These are phyloP conservation scores for Parauchenoglanis ngamensis DNA, from an alignment of 2,797 vertebrate genomes.

Conservation along the genomic window DNA sequence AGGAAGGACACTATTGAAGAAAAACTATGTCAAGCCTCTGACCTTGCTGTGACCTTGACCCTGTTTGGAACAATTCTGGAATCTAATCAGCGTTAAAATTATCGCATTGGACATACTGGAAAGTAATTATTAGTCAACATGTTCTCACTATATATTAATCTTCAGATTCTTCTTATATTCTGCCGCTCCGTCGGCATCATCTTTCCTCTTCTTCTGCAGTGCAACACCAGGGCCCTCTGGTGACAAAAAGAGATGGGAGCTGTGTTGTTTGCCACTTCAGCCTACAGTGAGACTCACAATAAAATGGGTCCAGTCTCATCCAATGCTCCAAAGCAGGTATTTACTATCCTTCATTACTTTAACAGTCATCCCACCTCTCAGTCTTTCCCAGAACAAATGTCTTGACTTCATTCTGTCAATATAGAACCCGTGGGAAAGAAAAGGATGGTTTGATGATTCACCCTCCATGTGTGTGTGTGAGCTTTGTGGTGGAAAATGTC, in stretches of 20 bases:
- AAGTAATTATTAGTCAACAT: background rate
- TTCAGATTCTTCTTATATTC: background rate
- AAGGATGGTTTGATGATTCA: constrained; percentile 47
- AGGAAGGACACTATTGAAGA: background rate
- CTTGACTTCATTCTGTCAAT: constrained; percentile 54
- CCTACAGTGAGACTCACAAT: constrained; percentile 26
- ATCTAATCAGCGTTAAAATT: background rate
- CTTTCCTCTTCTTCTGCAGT: background rate
- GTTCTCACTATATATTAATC: background rate
- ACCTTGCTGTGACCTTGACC: background rate
- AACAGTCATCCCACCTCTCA: constrained; percentile 30
- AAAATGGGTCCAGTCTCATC: constrained; percentile 8
- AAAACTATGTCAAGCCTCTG: background rate
- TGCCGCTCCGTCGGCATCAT: background rate
- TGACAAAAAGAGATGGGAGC: constrained; percentile 40
- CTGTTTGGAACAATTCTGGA: background rate
- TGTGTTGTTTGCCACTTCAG: constrained; percentile 17
- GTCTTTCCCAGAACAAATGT: constrained; percentile 28
- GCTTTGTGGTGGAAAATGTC: constrained; percentile 36
- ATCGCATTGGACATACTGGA: no score
- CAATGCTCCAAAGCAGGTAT: constrained; percentile 49
- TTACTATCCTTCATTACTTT: constrained; percentile 47
- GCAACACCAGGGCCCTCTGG: constrained; percentile 29
- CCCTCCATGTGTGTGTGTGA: constrained; percentile 37
- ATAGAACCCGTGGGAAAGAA: constrained; percentile 48